phyloP scores from a whole-genome alignment of 2,888 invertebrate species.

The Cosmia pyralina region DNA sequence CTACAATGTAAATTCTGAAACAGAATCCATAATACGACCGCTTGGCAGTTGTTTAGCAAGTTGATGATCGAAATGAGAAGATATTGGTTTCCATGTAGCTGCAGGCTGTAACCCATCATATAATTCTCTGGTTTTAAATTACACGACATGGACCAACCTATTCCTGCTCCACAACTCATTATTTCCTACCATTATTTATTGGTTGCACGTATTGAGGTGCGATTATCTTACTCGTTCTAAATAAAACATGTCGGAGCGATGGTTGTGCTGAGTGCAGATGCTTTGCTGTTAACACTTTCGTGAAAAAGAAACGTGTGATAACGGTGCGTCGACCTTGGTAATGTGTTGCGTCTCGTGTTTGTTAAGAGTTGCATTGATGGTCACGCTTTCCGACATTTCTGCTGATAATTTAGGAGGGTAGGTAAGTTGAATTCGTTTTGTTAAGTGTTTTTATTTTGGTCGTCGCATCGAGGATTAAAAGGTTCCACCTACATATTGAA shows the following conservation, averaged over 20 bases:
- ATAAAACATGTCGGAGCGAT: slow-evolving; percentile 45
- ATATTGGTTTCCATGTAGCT: slow-evolving; percentile 27
- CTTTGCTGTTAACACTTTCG: slow-evolving; percentile 59
- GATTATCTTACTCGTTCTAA: slow-evolving; percentile 35
- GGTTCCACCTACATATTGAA: background rate
- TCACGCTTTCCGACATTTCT: slow-evolving; percentile 54
- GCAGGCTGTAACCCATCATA: slow-evolving; percentile 29
- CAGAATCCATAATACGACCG: background rate
- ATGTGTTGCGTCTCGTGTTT: slow-evolving; percentile 53
- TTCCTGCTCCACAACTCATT: slow-evolving; percentile 39
- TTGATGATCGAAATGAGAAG: slow-evolving; percentile 29
- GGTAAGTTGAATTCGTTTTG: slow-evolving; percentile 21
- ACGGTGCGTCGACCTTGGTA: slow-evolving; percentile 69
- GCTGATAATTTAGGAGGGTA: slow-evolving; percentile 24
- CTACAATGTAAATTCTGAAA: slow-evolving; percentile 22
- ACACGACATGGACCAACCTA: slow-evolving; percentile 22
- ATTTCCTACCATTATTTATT: slow-evolving; percentile 45
- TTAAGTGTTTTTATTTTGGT: slow-evolving; percentile 23
- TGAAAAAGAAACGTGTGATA: slow-evolving; percentile 68
- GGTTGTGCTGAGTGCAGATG: slow-evolving; percentile 7
- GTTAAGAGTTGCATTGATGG: slow-evolving; percentile 47
- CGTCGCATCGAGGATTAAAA: background rate
- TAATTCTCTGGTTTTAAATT: slow-evolving; percentile 40
- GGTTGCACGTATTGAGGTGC: slow-evolving; percentile 40
- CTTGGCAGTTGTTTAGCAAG: slow-evolving; percentile 8